These are phyloP conservation scores for Peromyscus californicus DNA, from an alignment of 2,113 vertebrate genomes.

Conservation along the genomic window DNA sequence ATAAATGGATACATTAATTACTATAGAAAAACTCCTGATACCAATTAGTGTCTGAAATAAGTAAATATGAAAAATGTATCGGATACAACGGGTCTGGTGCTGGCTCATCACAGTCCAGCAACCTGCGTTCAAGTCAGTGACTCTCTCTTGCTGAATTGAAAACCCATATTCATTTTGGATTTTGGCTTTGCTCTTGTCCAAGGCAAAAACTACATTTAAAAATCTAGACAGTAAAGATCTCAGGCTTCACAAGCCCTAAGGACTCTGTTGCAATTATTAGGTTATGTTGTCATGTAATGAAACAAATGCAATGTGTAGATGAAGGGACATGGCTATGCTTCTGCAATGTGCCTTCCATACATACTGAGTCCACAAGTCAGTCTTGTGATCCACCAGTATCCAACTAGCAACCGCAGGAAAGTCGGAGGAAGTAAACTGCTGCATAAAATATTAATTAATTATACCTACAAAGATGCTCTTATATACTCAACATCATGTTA, in stretches of 20 bases:
- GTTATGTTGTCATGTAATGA: neutral
- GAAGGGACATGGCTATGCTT: neutral
- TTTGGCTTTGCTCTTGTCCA: neutral
- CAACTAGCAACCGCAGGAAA: neutral
- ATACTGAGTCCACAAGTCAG: neutral
- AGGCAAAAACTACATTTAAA: neutral
- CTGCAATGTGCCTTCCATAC: neutral
- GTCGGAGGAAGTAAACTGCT: neutral
- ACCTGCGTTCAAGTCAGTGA: neutral
- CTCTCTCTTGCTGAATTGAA: neutral
- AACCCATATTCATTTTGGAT: neutral
- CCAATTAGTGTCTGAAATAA: neutral
- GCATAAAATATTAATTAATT: neutral
- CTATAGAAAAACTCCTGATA: neutral
- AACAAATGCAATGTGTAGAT: neutral
- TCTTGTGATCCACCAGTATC: neutral
- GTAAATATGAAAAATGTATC: neutral
- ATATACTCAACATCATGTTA: neutral
- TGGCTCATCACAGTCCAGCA: neutral
- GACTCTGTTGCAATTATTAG: neutral
- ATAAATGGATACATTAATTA: neutral
- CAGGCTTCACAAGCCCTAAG: neutral
- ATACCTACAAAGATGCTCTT: neutral
- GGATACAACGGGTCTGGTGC: neutral
- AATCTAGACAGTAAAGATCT: neutral